phyloP scores from a whole-genome alignment of 2,113 vertebrate genomes.

The Haplochromis vanheusdeni region DNA sequence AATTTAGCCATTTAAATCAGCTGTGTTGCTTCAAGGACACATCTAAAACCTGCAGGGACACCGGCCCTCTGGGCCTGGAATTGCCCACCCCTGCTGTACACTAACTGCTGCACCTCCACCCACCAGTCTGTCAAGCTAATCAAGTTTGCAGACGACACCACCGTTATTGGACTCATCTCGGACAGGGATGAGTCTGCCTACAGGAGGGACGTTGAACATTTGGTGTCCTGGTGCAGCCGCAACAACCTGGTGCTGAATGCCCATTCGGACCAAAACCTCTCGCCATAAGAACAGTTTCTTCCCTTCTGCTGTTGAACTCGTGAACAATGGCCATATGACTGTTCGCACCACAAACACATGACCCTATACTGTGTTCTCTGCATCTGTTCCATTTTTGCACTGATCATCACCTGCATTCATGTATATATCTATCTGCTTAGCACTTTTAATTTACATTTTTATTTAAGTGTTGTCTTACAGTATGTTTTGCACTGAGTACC shows the following conservation, averaged over 20 bases:
- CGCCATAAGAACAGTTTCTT: not conserved
- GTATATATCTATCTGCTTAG: not conserved
- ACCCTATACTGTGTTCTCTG: not conserved
- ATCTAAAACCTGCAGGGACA: too few species aligned
- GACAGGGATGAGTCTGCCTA: not conserved
- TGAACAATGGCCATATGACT: not conserved
- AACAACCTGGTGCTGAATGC: not conserved
- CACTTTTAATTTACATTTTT: not conserved
- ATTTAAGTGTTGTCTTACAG: not conserved
- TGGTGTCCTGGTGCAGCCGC: not conserved
- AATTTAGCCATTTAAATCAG: too few species aligned
- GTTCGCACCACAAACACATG: not conserved
- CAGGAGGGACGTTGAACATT: accelerated
- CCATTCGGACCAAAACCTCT: not conserved
- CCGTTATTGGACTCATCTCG: not conserved
- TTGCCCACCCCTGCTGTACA: not conserved
- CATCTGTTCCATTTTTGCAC: not conserved
- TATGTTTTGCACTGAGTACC: not conserved
- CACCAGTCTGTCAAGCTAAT: not conserved
- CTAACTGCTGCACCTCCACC: not conserved
- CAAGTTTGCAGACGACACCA: not conserved
- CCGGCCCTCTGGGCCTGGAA: too few species aligned
- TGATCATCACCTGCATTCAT: not conserved
- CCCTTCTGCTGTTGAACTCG: not conserved
- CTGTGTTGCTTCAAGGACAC: too few species aligned